These are phyloP conservation scores for Berghia stephanieae DNA, from an alignment of 1,140 invertebrate genomes.

Conservation along the genomic window DNA sequence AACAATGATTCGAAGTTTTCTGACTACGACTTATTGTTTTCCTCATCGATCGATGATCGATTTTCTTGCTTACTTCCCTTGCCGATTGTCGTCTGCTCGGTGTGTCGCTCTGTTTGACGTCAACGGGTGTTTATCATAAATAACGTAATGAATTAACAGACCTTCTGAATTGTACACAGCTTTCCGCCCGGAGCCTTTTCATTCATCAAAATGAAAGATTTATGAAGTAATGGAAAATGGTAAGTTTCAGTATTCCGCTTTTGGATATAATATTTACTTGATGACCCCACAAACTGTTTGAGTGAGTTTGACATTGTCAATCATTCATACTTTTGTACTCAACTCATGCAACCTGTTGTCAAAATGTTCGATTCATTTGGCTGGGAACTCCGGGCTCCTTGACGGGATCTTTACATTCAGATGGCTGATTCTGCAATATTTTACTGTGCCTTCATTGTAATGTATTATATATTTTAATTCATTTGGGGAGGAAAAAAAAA, in stretches of 20 bases:
- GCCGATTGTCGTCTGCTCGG: conserved; percentile 26
- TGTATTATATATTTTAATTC: too few species aligned
- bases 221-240: background rate
- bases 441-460: too few species aligned
- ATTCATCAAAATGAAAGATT: background rate
- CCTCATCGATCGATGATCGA: too few species aligned
- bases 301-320: background rate
- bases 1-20: too few species aligned
- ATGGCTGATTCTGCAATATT: too few species aligned
- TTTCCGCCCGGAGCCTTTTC: background rate
- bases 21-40: too few species aligned
- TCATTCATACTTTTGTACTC: background rate
- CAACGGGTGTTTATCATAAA: conserved; percentile 41
- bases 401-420: too few species aligned
- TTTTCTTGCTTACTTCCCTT: conserved; percentile 25
- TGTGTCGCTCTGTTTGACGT: conserved; percentile 30
- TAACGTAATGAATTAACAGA: background rate
- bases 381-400: too few species aligned
- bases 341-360: too few species aligned
- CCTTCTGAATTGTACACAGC: background rate
- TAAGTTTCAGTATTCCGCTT: background rate
- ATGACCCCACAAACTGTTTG: background rate
- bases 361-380: too few species aligned
- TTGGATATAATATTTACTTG: background rate
- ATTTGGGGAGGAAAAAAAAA: too few species aligned